These are phyloP conservation scores for Clepsis dumicolana DNA, from an alignment of 2,888 invertebrate species.

Conservation along the genomic window DNA sequence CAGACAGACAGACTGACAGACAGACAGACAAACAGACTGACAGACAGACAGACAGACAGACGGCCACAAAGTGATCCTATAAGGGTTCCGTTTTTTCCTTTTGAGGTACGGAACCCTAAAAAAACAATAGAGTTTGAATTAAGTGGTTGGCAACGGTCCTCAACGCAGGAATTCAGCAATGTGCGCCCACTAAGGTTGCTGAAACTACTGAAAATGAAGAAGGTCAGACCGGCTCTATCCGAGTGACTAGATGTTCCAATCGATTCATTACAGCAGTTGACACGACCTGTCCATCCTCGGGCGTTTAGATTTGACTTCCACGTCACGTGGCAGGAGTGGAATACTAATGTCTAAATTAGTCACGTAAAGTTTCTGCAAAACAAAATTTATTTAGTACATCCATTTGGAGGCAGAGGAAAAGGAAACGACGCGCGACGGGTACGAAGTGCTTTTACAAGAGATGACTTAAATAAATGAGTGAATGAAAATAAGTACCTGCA, in stretches of 20 bases:
- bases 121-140: too few species aligned
- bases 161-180: background rate
- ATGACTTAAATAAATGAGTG: background rate
- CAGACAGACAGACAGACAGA: too few species aligned
- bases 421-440: background rate
- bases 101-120: too few species aligned
- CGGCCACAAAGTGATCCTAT: too few species aligned
- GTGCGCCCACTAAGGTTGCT: background rate
- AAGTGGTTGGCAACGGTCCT: too few species aligned
- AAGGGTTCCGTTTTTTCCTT: too few species aligned
- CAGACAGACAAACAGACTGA: too few species aligned
- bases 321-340: background rate
- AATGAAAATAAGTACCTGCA: background rate
- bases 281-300: conserved; percentile 8
- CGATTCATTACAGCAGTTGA: conserved; percentile 21
- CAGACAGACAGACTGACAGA: too few species aligned
- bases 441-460: background rate
- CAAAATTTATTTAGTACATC: background rate
- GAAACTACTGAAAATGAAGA: conserved; percentile 22
- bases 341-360: conserved; percentile 2
- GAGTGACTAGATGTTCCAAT: conserved; percentile 19
- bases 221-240: conserved; percentile 16
- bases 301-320: conserved; percentile 13
- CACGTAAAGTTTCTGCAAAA: background rate
- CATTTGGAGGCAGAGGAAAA: background rate